Evolutionary conservation across 2,888 invertebrate species (phyloP), one percentile per base, ranked within the genome.

Genomic region (Caenorhabditis virilis): DNA sequence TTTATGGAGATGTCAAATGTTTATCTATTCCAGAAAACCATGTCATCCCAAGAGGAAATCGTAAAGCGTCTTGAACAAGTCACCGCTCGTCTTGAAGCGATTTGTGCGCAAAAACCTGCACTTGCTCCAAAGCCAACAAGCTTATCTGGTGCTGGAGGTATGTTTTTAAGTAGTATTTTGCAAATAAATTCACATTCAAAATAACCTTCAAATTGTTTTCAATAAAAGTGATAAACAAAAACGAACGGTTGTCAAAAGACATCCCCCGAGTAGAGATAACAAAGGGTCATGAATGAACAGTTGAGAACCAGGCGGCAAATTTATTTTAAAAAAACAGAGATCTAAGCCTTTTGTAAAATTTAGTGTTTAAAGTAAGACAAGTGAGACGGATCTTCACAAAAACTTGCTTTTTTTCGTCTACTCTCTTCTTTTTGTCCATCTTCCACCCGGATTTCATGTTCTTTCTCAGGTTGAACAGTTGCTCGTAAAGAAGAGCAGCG

Each of bases 41-140:
- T 59, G 64, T 47, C 64, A 16, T 50, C 47, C 7, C 58, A 55
- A 46, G 60, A 66, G 42, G 66, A 60, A 18, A 35, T 57, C 5
- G 36, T 66, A 25, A 56, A 60, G 38, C 66, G 69, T 42, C 50
- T 72, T 38, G 69, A 69, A 38, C 51, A 48, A 9, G 68, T 62
- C 23, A 72, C 75, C n/a, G 55, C 57, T 25, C 69, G 77, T 18
- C 58, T 80, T 26, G 80, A 80, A 49, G 67, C 76, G 1, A 52
- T 80, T 18, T 50, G 68, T 16, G 59, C 68, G 18, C 72, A 72
- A 46, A 79, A 79, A 53, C 80, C 80, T 13, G 67, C 73, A 15
- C 48, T 80, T 15, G 76, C 80, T 1, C 80, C 80, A 23, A 80
- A 81, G 42, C 80, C 80, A 41, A 63, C 63, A 22, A 54, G 64